Evolutionary conservation across 2,888 invertebrate genomes (phyloP).

Genomic region (Glomeris marginata): DNA sequence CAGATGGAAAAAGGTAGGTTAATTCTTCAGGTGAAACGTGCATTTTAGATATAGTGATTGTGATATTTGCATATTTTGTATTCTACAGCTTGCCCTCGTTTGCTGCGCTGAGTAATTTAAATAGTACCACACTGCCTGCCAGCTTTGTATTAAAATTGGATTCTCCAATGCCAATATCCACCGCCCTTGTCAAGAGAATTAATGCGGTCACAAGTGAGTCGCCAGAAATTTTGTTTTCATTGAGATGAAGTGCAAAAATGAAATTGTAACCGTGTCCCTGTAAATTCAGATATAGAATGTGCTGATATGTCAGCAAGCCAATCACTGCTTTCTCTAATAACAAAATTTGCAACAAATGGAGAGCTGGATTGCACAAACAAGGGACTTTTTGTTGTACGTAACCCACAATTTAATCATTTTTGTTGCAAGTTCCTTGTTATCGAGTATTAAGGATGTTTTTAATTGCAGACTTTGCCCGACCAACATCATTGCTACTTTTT

Average conservation of each 20-base stretch:
- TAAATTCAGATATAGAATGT: slow-evolving; percentile 40
- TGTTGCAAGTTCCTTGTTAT: background rate
- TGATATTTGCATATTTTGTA: slow-evolving; percentile 5
- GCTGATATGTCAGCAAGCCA: slow-evolving; percentile 39
- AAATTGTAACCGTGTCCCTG: background rate
- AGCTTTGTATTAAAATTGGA: slow-evolving; percentile 71
- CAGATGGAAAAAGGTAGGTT: slow-evolving; percentile 56
- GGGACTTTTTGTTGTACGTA: slow-evolving; percentile 67
- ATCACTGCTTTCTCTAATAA: slow-evolving; percentile 60
- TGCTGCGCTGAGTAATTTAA: slow-evolving; percentile 59
- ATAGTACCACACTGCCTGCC: slow-evolving; percentile 79
- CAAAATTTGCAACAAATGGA: slow-evolving; percentile 59
- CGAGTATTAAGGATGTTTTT: background rate
- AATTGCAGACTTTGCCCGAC: slow-evolving; percentile 66
- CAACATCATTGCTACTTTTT: slow-evolving; percentile 89
- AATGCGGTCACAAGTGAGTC: slow-evolving; percentile 33
- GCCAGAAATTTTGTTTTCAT: background rate
- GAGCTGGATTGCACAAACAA: slow-evolving; percentile 54
- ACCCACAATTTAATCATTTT: background rate
- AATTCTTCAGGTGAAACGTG: slow-evolving; percentile 4
- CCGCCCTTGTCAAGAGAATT: slow-evolving; percentile 53
- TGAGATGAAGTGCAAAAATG: background rate
- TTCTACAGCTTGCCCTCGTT: slow-evolving; percentile 55
- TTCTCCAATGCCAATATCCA: slow-evolving; percentile 71
- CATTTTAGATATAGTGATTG: background rate